These are phyloP conservation scores for Mus pahari DNA, from an alignment of 2,113 vertebrate species.

Conservation along the genomic window DNA sequence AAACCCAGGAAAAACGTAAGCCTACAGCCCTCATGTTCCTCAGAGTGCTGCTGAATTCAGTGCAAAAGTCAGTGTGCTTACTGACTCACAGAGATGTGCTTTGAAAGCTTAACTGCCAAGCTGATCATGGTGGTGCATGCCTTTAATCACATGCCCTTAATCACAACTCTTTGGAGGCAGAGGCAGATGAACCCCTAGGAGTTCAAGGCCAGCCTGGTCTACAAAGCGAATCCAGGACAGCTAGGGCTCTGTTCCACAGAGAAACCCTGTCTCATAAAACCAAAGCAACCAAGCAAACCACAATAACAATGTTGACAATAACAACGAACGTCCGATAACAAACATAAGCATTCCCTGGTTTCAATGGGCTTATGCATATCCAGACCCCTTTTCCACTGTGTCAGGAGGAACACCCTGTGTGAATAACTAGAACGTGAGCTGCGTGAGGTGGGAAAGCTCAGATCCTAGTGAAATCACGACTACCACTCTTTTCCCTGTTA, in stretches of 20 bases:
- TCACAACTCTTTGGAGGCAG: no score
- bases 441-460: not conserved
- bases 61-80: not conserved
- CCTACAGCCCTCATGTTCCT: accelerated
- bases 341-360: not conserved
- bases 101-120: not conserved
- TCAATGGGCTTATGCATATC: not conserved
- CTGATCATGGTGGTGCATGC: no score
- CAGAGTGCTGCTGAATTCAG: not conserved
- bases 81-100: not conserved
- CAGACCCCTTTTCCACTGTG: not conserved
- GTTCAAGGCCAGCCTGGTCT: no score
- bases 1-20: no score
- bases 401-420: not conserved
- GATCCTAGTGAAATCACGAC: not conserved
- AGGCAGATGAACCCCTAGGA: no score
- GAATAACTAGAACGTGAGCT: not conserved
- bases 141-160: no score
- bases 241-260: no score
- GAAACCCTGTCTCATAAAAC: no score
- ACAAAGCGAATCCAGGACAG: no score
- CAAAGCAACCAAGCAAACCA: no score
- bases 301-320: no score
- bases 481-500: not conserved
- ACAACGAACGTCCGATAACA: no score